phyloP scores from a whole-genome alignment of 2,113 vertebrate genomes.

The Malurus cyaneus region DNA sequence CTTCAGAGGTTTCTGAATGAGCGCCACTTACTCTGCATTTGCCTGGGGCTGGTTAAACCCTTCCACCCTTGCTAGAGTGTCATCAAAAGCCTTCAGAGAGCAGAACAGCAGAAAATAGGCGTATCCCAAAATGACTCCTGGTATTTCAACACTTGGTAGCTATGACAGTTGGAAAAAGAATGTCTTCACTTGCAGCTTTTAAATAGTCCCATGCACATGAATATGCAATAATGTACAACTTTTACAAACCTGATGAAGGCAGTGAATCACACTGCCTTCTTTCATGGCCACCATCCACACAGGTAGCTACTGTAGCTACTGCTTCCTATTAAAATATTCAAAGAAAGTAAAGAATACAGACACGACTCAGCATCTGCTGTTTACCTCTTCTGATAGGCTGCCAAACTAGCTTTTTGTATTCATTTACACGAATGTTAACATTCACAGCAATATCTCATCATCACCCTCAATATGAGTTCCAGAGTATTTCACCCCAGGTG shows the following conservation, averaged over 20 bases:
- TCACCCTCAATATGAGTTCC: not conserved
- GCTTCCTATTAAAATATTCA: not conserved
- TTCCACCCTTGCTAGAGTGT: not conserved
- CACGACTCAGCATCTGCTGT: not conserved
- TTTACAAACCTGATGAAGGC: not conserved
- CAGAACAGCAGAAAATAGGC: not conserved
- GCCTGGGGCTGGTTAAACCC: conserved; percentile 22
- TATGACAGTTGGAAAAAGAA: conserved; percentile 37
- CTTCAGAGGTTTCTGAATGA: not conserved
- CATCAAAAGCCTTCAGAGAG: conserved; percentile 34
- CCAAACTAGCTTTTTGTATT: not conserved
- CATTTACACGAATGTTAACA: not conserved
- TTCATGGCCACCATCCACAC: not conserved
- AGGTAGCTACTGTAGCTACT: not conserved
- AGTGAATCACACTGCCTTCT: not conserved
- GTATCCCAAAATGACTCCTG: conserved; percentile 5
- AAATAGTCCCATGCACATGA: not conserved
- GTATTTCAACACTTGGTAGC: conserved; percentile 22
- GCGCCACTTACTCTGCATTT: not conserved
- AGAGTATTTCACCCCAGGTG: not conserved
- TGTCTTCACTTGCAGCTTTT: conserved; percentile 40
- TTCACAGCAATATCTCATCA: not conserved
- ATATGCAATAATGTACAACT: not conserved
- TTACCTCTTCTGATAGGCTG: not conserved
- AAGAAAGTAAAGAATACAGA: not conserved